Base-by-base conservation (phyloP, 2,797 vertebrate species). In the Mormyrops attenuatus region DNA sequence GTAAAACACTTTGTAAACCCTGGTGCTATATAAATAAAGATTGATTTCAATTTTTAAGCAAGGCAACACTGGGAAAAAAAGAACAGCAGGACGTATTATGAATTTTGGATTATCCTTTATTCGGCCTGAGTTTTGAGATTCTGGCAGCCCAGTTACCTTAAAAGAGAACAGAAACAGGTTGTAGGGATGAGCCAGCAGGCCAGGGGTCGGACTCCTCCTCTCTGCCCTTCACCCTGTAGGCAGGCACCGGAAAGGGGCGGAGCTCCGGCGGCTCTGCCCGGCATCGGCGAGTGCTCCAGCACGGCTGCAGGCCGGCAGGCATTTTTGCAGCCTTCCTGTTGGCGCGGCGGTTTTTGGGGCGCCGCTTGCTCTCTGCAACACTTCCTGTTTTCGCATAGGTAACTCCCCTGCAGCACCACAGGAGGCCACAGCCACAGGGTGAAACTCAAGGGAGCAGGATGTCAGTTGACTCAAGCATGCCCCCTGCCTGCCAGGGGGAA, bases 311-410 rank as follows among this genome's bases (percentile, higher is more conserved):
- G n/a, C 41, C 34, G 73, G 13, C 47, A 13, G 41, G 82, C 82
- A 22, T 11, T 49, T 26, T 44, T 87, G 85, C 50, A 87, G 82
- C 47, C 50, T 87, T 87, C 50, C 85, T 87, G 22, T 87, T 38
- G 47, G 17, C 2, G 30, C 6, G 26, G 57, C 1, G 34, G 38
- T 63, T 44, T 41, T 44, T 41, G 5, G 30, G 41, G 87, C 34
- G 5, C 20, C 9, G 30, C 86, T 60, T 3, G 90, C 92, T 91
- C 69, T 89, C 90, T 91, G 91, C 89, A 90, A 85, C 22, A 90
- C 90, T 95, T 95, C 95, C 94, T 95, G 94, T 94, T 93, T 92
- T 88, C 77, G 90, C 90, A 92, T 84, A 91, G 85, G 85, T 87
- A 55, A 50, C 30, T 57, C 30, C 50, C 41, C 26, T 13, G 49